These are phyloP conservation scores for Leptinotarsa undecemlineata DNA, from an alignment of 1,140 invertebrate genomes.

Conservation along the genomic window DNA sequence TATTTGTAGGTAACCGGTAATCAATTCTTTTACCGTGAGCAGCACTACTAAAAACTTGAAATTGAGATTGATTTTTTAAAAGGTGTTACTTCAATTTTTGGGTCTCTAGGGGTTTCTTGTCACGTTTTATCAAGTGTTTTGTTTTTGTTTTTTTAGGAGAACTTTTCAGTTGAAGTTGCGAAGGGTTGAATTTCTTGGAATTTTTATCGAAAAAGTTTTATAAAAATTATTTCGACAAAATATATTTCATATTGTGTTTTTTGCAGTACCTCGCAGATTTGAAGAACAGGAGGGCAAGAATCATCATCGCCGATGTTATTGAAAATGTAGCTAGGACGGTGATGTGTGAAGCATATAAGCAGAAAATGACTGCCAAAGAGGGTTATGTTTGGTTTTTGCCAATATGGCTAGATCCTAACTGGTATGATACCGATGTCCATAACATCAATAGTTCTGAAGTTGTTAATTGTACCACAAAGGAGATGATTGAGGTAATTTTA, in stretches of 20 bases:
- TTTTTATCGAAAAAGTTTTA: no score
- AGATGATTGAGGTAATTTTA: conserved; percentile 63
- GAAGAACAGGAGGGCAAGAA: conserved; percentile 66
- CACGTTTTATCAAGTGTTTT: no score
- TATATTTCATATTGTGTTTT: conserved; percentile 26
- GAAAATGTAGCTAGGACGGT: conserved; percentile 67
- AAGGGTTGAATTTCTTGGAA: no score
- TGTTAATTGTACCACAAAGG: conserved; percentile 64
- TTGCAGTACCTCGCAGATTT: conserved; percentile 71
- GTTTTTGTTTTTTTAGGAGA: no score
- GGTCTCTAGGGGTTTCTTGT: no score
- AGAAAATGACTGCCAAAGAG: conserved; percentile 67
- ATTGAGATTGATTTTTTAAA: no score
- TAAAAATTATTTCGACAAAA: no score
- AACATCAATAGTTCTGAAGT: conserved; percentile 54
- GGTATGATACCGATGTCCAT: conserved; percentile 69
- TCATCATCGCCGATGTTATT: conserved; percentile 82
- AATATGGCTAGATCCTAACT: conserved; percentile 68
- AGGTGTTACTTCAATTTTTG: no score
- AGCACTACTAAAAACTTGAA: no score
- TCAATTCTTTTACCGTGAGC: no score
- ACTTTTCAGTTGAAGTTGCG: no score
- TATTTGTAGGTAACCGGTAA: no score
- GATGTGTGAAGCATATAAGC: conserved; percentile 76
- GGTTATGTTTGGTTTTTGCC: conserved; percentile 87